phyloP scores from a whole-genome alignment of 2,113 vertebrate genomes.

The Nematolebias whitei region DNA sequence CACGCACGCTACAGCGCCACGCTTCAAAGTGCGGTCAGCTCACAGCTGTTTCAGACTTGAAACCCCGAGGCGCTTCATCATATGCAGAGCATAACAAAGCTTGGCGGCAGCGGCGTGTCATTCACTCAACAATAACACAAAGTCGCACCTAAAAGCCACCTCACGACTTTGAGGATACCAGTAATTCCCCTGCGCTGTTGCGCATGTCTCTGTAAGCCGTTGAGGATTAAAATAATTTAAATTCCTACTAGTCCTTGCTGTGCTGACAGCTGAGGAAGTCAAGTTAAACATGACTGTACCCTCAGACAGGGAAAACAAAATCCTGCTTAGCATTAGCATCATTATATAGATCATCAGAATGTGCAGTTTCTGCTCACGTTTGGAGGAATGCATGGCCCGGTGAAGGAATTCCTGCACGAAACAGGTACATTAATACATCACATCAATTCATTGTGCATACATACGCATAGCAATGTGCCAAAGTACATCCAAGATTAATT shows the following conservation, averaged over 20 bases:
- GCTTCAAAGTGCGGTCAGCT: constrained; percentile 52
- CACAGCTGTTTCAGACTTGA: constrained; percentile 56
- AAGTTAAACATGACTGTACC: constrained; percentile 7
- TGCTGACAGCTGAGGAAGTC: constrained; percentile 22
- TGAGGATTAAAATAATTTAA: constrained; percentile 38
- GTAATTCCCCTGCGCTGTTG: constrained; percentile 22
- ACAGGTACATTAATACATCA: no score
- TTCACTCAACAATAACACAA: constrained; percentile 31
- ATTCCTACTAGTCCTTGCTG: constrained; percentile 32
- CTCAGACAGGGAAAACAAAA: neutral
- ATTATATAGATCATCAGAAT: neutral
- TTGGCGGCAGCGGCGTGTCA: constrained; percentile 46
- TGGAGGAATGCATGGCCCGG: neutral
- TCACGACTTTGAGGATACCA: constrained; percentile 16
- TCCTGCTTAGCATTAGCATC: neutral
- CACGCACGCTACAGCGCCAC: neutral
- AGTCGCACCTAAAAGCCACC: neutral
- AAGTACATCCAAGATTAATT: no score
- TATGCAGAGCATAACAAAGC: constrained; percentile 40
- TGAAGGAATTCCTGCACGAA: no score
- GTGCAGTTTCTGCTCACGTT: neutral
- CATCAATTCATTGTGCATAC: no score
- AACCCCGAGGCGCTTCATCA: constrained; percentile 31
- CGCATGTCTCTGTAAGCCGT: constrained; percentile 34
- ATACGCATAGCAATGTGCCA: no score